Conservation (phyloP, 1,140 invertebrate species). For the Popillia japonica region DNA sequence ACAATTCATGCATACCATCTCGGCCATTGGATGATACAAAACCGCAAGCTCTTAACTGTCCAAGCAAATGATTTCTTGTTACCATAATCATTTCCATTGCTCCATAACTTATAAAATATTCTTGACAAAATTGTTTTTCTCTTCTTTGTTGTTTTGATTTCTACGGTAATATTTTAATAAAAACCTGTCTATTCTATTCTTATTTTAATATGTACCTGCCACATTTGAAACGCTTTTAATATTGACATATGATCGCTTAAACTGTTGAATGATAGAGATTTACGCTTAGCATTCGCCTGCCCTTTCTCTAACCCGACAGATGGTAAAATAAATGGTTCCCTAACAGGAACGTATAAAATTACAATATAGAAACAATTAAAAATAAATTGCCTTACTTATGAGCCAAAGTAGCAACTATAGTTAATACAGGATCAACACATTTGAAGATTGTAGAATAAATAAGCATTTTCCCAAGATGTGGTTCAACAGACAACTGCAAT, state of each 20-base stretch:
- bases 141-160: slow-evolving; percentile 72
- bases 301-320: slow-evolving; percentile 70
- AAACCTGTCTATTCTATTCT: background rate
- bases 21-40: slow-evolving; percentile 89
- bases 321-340: slow-evolving; percentile 84
- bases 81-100: slow-evolving; percentile 88
- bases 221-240: slow-evolving; percentile 85
- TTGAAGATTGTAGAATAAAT: slow-evolving; percentile 90
- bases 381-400: slow-evolving; percentile 71
- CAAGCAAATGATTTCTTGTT: slow-evolving; percentile 80
- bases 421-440: slow-evolving; percentile 94
- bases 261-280: slow-evolving; percentile 77
- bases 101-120: slow-evolving; percentile 81
- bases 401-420: slow-evolving; percentile 86
- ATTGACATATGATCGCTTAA: slow-evolving; percentile 93
- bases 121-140: slow-evolving; percentile 79
- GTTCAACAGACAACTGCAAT: slow-evolving; percentile 89
- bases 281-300: slow-evolving; percentile 57
- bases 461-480: slow-evolving; percentile 90
- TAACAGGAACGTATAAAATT: slow-evolving; percentile 60
- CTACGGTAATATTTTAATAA: slow-evolving; percentile 19
- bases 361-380: slow-evolving; percentile 42
- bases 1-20: slow-evolving; percentile 72
- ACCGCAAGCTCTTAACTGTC: slow-evolving; percentile 84
- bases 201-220: slow-evolving; percentile 61